Evolutionary conservation across 2,797 vertebrate genomes (phyloP).

Genomic region (Lutjanus argentimaculatus): DNA sequence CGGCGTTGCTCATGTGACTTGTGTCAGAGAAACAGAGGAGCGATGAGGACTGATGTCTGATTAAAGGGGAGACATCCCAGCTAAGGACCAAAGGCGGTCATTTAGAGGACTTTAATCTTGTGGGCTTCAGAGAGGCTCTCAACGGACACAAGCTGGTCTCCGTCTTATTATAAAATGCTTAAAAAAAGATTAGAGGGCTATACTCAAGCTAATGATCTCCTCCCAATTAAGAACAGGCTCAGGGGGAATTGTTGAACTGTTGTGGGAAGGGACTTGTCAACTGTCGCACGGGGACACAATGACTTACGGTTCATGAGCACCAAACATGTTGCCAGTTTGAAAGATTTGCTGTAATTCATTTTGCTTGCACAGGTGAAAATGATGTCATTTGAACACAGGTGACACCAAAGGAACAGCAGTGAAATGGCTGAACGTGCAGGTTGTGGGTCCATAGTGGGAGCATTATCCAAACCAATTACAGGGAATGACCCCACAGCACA

Average conservation of each 20-base stretch:
- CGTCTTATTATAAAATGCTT: slow-evolving; percentile 78
- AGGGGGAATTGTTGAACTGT: slow-evolving; percentile 46
- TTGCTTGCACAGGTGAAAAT: slow-evolving; percentile 19
- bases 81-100: slow-evolving; percentile 70
- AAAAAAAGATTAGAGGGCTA: slow-evolving; percentile 74
- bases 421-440: slow-evolving; percentile 42
- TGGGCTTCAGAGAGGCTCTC: slow-evolving; percentile 64
- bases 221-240: slow-evolving; percentile 75
- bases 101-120: slow-evolving; percentile 80
- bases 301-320: slow-evolving; percentile 24
- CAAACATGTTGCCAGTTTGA: slow-evolving; percentile 16
- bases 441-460: slow-evolving; percentile 32
- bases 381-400: neutral
- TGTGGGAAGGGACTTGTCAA: slow-evolving; percentile 38
- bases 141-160: slow-evolving; percentile 60
- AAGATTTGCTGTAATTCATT: slow-evolving; percentile 21
- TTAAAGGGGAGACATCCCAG: slow-evolving; percentile 63
- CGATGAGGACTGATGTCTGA: slow-evolving; percentile 61
- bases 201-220: slow-evolving; percentile 72
- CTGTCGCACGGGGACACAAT: slow-evolving; percentile 30
- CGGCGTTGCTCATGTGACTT: slow-evolving; percentile 4
- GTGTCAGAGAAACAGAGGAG: slow-evolving; percentile 54
- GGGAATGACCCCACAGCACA: slow-evolving; percentile 48
- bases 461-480: slow-evolving; percentile 61
- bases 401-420: slow-evolving; percentile 22